Percentiles rank a stretch among this genome's conserved stretches.
phyloP scores from a whole-genome alignment of 2,797 vertebrate species.

The Cyprinodon diabolis region DNA sequence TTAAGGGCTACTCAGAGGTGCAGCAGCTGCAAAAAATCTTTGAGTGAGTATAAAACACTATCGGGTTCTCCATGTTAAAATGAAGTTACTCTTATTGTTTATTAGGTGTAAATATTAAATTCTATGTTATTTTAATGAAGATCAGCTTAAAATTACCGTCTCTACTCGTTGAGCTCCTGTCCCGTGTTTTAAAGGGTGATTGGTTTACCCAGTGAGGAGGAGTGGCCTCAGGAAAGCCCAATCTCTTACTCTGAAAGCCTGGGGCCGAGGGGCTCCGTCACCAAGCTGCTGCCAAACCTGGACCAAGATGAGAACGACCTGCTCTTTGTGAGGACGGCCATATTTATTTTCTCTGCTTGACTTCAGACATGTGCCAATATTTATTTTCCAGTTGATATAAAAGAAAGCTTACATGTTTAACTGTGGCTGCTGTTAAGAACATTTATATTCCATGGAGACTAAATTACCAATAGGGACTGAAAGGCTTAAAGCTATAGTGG shows the following conservation, averaged over 20 bases:
- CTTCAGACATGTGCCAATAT: not conserved
- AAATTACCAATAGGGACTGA: not conserved
- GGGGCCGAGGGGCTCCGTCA: conserved; percentile 41
- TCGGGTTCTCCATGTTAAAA: not conserved
- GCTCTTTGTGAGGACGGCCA: conserved; percentile 67
- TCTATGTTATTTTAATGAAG: not conserved
- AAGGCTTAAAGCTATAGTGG: not conserved
- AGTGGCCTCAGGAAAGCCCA: conserved; percentile 79
- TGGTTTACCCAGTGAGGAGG: conserved; percentile 75
- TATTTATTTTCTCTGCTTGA: not conserved
- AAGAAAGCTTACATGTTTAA: not conserved
- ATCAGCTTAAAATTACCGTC: not conserved
- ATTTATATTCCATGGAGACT: not conserved
- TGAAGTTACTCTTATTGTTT: not conserved
- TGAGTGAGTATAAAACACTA: conserved; percentile 69
- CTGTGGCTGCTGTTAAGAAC: not conserved
- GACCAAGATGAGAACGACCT: conserved; percentile 71
- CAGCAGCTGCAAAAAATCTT: conserved; percentile 84
- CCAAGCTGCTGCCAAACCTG: conserved; percentile 65
- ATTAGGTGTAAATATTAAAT: not conserved
- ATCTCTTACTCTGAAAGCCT: conserved; percentile 66
- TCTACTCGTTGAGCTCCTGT: not conserved
- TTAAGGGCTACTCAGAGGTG: conserved; percentile 73
- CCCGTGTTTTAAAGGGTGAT: conserved; percentile 65
- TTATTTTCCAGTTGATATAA: not conserved